Conservation (phyloP, 1,140 invertebrate genomes). For the Atta cephalotes region DNA sequence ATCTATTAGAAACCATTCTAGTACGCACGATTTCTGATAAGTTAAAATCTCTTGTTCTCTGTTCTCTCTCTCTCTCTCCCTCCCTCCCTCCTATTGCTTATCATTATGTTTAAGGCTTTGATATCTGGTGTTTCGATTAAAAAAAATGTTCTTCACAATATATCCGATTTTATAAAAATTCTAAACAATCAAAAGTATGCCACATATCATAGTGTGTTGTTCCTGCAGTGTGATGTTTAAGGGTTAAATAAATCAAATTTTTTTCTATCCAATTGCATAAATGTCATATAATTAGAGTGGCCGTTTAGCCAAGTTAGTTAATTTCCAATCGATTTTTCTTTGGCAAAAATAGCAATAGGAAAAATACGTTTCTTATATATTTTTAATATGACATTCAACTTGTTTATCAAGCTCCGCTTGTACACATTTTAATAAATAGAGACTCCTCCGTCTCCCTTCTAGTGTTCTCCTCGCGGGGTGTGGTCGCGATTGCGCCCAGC, state of each 20-base stretch:
- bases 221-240: no score
- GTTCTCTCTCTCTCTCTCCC: no score
- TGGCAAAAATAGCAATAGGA: neutral
- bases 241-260: neutral
- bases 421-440: constrained; percentile 30
- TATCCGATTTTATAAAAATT: no score
- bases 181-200: no score
- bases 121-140: no score
- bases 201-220: no score
- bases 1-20: no score
- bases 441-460: neutral
- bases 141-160: no score
- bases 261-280: neutral
- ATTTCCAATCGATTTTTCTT: neutral
- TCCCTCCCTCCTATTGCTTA: no score
- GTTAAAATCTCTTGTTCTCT: no score
- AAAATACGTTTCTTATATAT: neutral
- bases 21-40: no score
- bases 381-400: neutral
- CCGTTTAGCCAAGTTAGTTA: neutral
- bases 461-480: constrained; percentile 25
- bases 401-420: neutral
- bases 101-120: no score
- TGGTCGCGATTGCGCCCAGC: constrained; percentile 21
- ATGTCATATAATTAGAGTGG: neutral